These are phyloP conservation scores for Microplitis manilae DNA, from an alignment of 2,888 invertebrate species.

Conservation along the genomic window DNA sequence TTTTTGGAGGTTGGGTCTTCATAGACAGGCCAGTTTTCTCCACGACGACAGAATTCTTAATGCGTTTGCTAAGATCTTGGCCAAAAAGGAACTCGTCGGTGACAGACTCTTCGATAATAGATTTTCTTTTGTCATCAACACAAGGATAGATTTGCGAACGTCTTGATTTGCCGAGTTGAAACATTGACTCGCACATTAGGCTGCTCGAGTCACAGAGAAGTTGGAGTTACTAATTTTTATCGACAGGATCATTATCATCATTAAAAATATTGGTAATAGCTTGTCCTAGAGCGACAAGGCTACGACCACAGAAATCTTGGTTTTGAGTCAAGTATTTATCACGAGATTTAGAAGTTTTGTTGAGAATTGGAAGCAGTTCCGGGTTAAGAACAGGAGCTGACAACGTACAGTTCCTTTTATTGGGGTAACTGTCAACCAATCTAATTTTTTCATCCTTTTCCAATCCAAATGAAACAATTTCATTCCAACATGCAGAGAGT, in stretches of 20 bases:
- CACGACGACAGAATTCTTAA: not conserved
- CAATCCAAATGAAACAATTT: conserved; percentile 5
- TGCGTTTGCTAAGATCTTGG: not conserved
- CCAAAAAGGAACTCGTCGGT: not conserved
- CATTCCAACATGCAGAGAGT: conserved; percentile 29
- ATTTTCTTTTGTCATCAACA: not conserved
- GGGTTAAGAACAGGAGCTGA: conserved; percentile 34
- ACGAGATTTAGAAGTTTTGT: conserved; percentile 27
- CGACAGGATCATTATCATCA: conserved; percentile 31
- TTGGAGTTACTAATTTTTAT: not conserved
- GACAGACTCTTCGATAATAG: not conserved
- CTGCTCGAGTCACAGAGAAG: not conserved
- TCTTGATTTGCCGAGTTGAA: not conserved
- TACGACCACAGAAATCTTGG: not conserved
- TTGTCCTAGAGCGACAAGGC: conserved; percentile 14
- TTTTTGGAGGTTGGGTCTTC: conserved; percentile 2
- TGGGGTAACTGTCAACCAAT: not conserved
- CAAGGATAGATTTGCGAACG: no score
- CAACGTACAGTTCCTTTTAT: conserved; percentile 36
- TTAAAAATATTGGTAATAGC: conserved; percentile 40
- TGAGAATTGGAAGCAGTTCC: conserved; percentile 38
- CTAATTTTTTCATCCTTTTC: not conserved
- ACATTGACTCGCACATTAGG: not conserved
- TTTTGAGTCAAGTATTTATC: conserved; percentile 17
- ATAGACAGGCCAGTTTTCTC: not conserved